Conservation (phyloP, 53 echinoderm and acorn worm species). For the Echinarachnius parma region DNA sequence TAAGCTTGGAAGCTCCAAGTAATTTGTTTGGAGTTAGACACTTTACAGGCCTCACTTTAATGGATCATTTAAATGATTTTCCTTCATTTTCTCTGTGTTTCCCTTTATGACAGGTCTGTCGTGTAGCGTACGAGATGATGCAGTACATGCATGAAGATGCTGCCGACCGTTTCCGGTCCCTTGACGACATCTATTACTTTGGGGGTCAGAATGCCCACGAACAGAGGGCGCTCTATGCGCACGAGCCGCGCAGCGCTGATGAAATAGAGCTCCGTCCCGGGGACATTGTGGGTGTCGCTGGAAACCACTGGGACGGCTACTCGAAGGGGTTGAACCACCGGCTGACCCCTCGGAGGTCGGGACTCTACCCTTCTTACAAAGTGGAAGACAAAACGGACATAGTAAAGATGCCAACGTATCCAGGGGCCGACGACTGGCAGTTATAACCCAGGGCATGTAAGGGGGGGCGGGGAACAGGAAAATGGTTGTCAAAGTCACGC, state of each 20-base stretch:
- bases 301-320: slow-evolving; percentile 96
- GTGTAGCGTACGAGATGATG: slow-evolving; percentile 96
- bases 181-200: slow-evolving; percentile 93
- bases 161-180: slow-evolving; percentile 71
- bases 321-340: slow-evolving; percentile 80
- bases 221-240: slow-evolving; percentile 66
- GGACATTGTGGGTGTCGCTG: slow-evolving; percentile 80
- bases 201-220: slow-evolving; percentile 89
- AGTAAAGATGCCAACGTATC: slow-evolving; percentile 79
- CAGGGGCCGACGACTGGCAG: slow-evolving; percentile 57
- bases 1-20: no score
- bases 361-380: slow-evolving; percentile 94
- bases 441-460: slow-evolving; percentile 30
- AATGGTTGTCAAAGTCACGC: no score
- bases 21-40: no score
- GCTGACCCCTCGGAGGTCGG: slow-evolving; percentile 34
- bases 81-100: neutral
- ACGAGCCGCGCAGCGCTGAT: slow-evolving; percentile 55
- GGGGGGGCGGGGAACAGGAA: neutral
- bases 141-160: slow-evolving; percentile 77
- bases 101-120: slow-evolving; percentile 67
- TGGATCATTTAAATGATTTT: no score
- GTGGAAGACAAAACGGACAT: slow-evolving; percentile 74
- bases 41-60: no score
- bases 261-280: slow-evolving; percentile 76